Evolutionary conservation across 2,888 invertebrate species (phyloP), one percentile per base, ranked within the genome.

Genomic region (Griposia aprilina): DNA sequence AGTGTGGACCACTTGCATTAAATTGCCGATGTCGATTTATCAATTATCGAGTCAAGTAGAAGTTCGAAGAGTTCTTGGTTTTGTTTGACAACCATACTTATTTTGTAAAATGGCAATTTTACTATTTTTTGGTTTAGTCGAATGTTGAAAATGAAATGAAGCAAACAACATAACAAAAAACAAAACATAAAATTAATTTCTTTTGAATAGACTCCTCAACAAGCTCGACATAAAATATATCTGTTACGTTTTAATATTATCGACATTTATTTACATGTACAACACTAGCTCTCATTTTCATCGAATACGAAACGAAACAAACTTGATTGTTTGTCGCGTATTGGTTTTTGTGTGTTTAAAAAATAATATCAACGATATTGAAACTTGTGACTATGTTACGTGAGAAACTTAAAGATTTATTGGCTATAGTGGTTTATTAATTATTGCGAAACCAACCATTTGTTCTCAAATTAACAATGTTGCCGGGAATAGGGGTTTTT

Each of bases 401-500:
- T 74, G 67, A 45, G 73, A 80, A 86, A 67, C n/a, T 36, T 60
- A 65, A 68, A 81, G 41, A 73, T 75, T 63, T 17, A 82, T 60
- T 75, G 60, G 68, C 65, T 82, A 6, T 74, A 75, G 67, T 74
- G 71, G 36, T 62, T 41, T 76, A 50, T 50, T 48, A 26, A 48
- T 65, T 70, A 48, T 59, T 70, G 36, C 55, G 20, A 67, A 59
- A 67, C 36, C 30, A 73, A 59, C 45, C 48, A 41, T 62, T 70
- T 77, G 45, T 76, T 57, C 50, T 17, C n/a, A 65, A 52, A 52
- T 48, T 69, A 76, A 93, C 87, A 93, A 99, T 99, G 98, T 97
- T 99, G 90, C 99, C 99, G 83, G 99, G 99, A 86, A 99, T 99
- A 87, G 99, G 99, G 86, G 98, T 99, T 74, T 99, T 99, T 96